Evolutionary conservation across 2,888 invertebrate genomes (phyloP), one percentile per base, ranked within the genome.

Genomic region (Drosophila phalerata): DNA sequence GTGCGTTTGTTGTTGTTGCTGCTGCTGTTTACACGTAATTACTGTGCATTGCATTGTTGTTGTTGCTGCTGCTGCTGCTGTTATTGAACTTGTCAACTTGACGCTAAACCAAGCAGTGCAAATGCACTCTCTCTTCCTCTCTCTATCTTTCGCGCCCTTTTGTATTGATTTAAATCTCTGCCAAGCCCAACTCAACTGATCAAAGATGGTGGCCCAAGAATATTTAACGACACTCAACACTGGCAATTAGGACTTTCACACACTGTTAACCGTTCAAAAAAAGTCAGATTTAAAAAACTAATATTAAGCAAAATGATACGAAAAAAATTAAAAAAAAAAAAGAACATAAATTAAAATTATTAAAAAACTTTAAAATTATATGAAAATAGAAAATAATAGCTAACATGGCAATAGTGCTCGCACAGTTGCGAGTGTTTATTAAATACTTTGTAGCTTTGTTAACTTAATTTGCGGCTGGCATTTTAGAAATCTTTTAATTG

Each of bases 201-300:
- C 17, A 17, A 62, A 69, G 13, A 70, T 70, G 76, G 70, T 57
- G 42, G 6, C 57, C 45, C 43, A 61, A 76, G 77, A 63, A 75
- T 71, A 32, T 45, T 17, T 5, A 2, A 10, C 17, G 9, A n/a
- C 13, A 63, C 19, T 43, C 25, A 37, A 13, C 28, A 22, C 13
- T 32, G 42, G 17, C 37, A 37, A 5, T 11, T 28, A 22, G 4
- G 22, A 1, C 22, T 22, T 22, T 1, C 22, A 22, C 2, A 22
- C 22, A 22, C 22, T 22, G 22, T 28, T 6, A 8, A 6, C 28
- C 28, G 28, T 28, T 28, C 5, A 28, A 5, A 28, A 28, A 1
- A 1, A 28, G 8, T 8, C 6, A 28, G 28, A 28, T 8, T 28
- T 28, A 1, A 28, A 28, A 8, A 8, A 28, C 1, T 28, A 8